phyloP scores from a whole-genome alignment of 1,140 invertebrate species.

The Drosophila pallidifrons region DNA sequence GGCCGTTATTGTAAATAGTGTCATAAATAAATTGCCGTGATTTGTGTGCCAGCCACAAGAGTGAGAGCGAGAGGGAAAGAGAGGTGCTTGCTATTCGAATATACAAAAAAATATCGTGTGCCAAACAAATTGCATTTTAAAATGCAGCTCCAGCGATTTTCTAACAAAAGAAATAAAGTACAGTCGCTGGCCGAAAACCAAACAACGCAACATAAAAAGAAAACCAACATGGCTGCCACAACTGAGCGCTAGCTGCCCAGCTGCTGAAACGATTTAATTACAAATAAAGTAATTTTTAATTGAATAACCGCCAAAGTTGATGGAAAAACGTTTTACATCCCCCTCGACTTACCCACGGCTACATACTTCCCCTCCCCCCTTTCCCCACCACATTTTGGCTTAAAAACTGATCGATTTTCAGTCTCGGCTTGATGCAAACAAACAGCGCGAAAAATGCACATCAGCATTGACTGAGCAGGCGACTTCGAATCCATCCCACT shows the following conservation, averaged over 20 bases:
- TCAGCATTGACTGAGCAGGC: conserved; percentile 26
- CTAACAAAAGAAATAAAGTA: conserved; percentile 64
- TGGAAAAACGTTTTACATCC: conserved; percentile 59
- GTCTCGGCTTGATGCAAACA: conserved; percentile 42
- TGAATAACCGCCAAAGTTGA: conserved; percentile 83
- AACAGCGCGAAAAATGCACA: conserved; percentile 50
- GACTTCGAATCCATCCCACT: conserved; percentile 16
- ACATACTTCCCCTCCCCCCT: neutral
- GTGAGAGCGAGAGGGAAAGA: conserved; percentile 17
- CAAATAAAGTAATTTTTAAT: conserved; percentile 85
- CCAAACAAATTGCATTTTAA: conserved; percentile 74
- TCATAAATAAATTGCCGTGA: conserved; percentile 83
- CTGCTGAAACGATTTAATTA: conserved; percentile 78
- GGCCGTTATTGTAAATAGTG: conserved; percentile 71
- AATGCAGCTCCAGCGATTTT: conserved; percentile 72
- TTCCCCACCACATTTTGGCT: conserved; percentile 23
- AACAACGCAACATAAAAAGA: conserved; percentile 19
- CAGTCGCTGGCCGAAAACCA: conserved; percentile 28
- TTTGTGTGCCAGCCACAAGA: conserved; percentile 66
- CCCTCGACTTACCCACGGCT: neutral
- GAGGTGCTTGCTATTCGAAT: neutral
- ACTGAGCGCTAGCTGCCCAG: conserved; percentile 21
- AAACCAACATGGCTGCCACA: conserved; percentile 47
- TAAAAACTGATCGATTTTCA: conserved; percentile 67
- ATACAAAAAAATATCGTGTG: conserved; percentile 57